These are phyloP conservation scores for Oxyruncus cristatus DNA, from an alignment of 2,113 vertebrate genomes.

Conservation along the genomic window DNA sequence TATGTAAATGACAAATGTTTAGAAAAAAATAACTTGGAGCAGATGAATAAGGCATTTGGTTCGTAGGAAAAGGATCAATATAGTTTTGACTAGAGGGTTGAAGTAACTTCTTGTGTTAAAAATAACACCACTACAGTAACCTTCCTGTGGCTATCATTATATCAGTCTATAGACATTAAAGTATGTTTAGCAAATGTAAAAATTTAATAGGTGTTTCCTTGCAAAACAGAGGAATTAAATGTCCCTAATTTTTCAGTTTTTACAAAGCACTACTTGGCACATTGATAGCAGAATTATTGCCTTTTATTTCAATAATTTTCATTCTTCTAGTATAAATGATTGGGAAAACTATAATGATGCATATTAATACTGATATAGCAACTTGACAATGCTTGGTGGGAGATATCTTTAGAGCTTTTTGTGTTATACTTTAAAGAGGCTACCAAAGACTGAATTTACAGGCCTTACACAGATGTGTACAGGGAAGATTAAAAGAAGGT, in stretches of 20 bases:
- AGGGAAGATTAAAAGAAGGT: neutral
- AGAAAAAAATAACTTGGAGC: constrained; percentile 58
- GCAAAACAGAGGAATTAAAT: neutral
- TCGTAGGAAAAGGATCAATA: constrained; percentile 67
- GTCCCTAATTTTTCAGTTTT: neutral
- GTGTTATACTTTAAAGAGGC: neutral
- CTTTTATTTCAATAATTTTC: neutral
- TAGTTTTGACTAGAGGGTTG: constrained; percentile 31
- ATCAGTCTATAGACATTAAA: neutral
- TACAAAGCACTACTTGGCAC: neutral
- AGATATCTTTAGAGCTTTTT: neutral
- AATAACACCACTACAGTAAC: constrained; percentile 28
- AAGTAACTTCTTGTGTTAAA: constrained; percentile 61
- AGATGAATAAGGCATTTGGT: constrained; percentile 70
- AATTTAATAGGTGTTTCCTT: neutral
- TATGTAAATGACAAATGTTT: constrained; percentile 81
- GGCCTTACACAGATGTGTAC: neutral
- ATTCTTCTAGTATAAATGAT: neutral
- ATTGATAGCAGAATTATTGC: neutral
- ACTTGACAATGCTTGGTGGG: neutral
- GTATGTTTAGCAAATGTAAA: neutral
- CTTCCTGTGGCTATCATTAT: constrained; percentile 25
- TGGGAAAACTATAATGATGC: neutral
- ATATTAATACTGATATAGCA: neutral
- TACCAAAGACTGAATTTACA: constrained; percentile 7